phyloP scores from a whole-genome alignment of 30 jellyfish, hydroid and myxozoan genomes.

The Hydractinia echinata region DNA sequence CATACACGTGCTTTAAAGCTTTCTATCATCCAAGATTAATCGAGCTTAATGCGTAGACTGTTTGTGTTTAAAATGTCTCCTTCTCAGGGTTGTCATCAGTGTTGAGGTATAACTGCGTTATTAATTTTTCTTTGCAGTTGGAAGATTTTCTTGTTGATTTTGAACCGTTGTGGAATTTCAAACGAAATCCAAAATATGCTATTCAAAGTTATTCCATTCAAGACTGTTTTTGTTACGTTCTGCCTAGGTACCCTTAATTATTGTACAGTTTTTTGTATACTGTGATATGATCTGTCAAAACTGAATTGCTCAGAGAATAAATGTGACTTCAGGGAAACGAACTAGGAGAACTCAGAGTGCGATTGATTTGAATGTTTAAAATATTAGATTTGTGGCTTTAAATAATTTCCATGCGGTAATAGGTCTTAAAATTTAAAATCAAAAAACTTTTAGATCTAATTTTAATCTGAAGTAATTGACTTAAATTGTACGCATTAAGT shows the following conservation, averaged over 20 bases:
- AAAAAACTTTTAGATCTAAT: no score
- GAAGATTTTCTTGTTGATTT: conserved; percentile 48
- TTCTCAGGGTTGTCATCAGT: conserved; percentile 30
- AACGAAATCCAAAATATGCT: conserved; percentile 4
- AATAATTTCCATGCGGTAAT: no score
- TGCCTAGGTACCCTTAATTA: conserved; percentile 55
- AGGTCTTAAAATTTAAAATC: no score
- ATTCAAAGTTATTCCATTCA: conserved; percentile 28
- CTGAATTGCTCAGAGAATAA: no score
- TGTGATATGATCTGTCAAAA: neutral
- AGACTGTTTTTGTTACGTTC: conserved; percentile 43
- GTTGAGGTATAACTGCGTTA: neutral
- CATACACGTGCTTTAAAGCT: neutral
- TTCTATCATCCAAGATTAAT: no score
- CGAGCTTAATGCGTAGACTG: conserved; percentile 46
- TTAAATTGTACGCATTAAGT: no score
- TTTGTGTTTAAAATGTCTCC: conserved; percentile 53
- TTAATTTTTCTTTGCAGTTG: conserved; percentile 25
- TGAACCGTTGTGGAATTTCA: conserved; percentile 31
- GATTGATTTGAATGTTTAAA: no score
- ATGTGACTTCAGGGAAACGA: no score
- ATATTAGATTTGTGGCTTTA: no score
- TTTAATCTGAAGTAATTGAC: no score
- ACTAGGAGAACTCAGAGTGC: no score
- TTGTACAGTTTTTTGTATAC: neutral